Base-by-base conservation (phyloP, 2,797 vertebrate species). In the Typhlichthys subterraneus region DNA sequence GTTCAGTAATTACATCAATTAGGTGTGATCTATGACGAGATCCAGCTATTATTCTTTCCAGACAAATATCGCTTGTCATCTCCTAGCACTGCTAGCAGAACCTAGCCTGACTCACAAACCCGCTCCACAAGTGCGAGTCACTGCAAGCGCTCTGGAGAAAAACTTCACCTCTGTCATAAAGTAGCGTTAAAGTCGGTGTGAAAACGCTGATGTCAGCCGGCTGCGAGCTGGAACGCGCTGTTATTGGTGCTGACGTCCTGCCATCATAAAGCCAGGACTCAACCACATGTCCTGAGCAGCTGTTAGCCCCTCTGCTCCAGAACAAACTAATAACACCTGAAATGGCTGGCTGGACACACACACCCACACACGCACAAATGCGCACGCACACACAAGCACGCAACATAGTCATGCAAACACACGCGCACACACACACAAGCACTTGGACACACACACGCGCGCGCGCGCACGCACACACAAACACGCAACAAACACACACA, bases 261-360 rank as follows among this genome's bases (percentile, higher is more conserved):
- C 69, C 76, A 77, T 42, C 53, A 58, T 65, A 81, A 71, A 75
- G 69, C 71, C 73, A 61, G 66, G 64, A 53, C 73, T 65, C 61
- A 72, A 80, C 66, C 81, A 74, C 77, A 76, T 77, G 77, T 72
- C 57, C 71, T 55, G 59, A 78, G 56, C 85, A 85, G 82, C 80
- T 86, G 83, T 73, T 79, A 29, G 9, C 29, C 55, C 47, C 58
- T 69, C 69, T 1, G 15, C 48, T 65, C 68, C 76, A 77, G 60
- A 72, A 68, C 64, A 72, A 77, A 78, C 65, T 65, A 77, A 59
- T 71, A 78, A 81, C 50, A 65, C 73, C 68, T 69, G 62, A 84
- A 84, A 85, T 66, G 61, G 66, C 49, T 23, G 61, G 23, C 38
- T 42, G 38, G 38, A 51, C 48, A 61, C 48, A 61, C 59, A 47